phyloP scores from a whole-genome alignment of 2,888 invertebrate genomes.

The Plebejus argus region DNA sequence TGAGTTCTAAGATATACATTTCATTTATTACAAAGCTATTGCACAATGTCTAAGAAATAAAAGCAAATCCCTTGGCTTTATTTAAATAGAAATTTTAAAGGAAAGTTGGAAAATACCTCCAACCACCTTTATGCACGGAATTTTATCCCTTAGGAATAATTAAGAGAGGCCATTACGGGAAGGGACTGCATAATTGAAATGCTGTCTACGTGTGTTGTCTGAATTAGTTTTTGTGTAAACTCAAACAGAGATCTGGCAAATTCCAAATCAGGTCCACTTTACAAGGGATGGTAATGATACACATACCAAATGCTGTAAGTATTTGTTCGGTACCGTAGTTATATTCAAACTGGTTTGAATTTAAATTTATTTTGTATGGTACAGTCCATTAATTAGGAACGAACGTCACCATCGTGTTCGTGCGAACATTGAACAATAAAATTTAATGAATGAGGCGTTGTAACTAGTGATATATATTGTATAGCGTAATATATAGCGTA shows the following conservation, averaged over 20 bases:
- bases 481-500: too few relatives aligned
- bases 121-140: slow-evolving; percentile 23
- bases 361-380: neutral
- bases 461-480: neutral
- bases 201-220: slow-evolving; percentile 29
- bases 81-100: slow-evolving; percentile 3
- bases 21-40: neutral
- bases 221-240: slow-evolving; percentile 20
- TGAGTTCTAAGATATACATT: too few relatives aligned
- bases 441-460: neutral
- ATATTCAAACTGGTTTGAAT: neutral
- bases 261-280: slow-evolving; percentile 3
- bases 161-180: slow-evolving; percentile 16
- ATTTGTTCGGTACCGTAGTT: neutral
- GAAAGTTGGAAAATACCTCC: neutral
- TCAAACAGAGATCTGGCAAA: neutral
- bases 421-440: neutral
- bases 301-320: neutral
- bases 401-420: neutral
- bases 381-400: neutral
- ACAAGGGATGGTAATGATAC: neutral
- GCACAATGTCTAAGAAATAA: neutral
- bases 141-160: slow-evolving; percentile 28
- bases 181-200: slow-evolving; percentile 30
- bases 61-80: slow-evolving; percentile 14